A percentile compares a stretch with the other conserved stretches of the same genome.
These are phyloP conservation scores for Eupsittula cactorum DNA, from an alignment of 2,113 vertebrate species.

Conservation along the genomic window DNA sequence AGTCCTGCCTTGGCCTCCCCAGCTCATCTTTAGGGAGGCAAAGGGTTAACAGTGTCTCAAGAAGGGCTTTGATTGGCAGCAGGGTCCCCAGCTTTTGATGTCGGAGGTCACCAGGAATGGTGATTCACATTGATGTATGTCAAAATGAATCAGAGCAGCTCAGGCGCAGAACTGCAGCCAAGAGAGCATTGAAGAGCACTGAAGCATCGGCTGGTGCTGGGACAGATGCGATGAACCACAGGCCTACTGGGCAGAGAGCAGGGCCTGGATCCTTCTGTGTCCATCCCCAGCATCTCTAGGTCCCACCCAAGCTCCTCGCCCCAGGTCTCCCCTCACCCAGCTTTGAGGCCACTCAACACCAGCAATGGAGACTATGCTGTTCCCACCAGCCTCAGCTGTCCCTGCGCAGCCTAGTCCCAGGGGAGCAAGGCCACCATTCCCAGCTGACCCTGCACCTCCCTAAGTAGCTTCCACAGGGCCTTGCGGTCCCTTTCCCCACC, in stretches of 20 bases:
- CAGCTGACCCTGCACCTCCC: neutral
- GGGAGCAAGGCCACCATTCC: neutral
- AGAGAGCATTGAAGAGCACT: neutral
- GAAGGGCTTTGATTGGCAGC: neutral
- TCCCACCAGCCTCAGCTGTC: neutral
- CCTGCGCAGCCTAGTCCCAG: neutral
- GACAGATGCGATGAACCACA: accelerated
- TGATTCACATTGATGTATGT: conserved; percentile 52
- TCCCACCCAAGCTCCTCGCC: neutral
- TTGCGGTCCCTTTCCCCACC: neutral
- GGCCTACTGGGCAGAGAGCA: accelerated
- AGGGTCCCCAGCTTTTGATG: neutral
- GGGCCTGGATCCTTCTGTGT: neutral
- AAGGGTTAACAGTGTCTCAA: neutral
- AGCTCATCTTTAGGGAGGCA: neutral
- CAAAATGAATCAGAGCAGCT: conserved; percentile 21
- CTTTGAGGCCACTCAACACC: accelerated
- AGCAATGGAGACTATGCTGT: accelerated
- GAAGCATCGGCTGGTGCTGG: accelerated
- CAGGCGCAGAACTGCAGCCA: neutral
- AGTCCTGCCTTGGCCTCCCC: neutral
- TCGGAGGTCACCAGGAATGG: neutral
- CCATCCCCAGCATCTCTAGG: neutral
- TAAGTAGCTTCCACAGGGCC: neutral
- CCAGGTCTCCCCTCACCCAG: neutral